These are phyloP conservation scores for Rhamphomyia laevipes DNA, from an alignment of 2,888 invertebrate genomes.

Conservation along the genomic window DNA sequence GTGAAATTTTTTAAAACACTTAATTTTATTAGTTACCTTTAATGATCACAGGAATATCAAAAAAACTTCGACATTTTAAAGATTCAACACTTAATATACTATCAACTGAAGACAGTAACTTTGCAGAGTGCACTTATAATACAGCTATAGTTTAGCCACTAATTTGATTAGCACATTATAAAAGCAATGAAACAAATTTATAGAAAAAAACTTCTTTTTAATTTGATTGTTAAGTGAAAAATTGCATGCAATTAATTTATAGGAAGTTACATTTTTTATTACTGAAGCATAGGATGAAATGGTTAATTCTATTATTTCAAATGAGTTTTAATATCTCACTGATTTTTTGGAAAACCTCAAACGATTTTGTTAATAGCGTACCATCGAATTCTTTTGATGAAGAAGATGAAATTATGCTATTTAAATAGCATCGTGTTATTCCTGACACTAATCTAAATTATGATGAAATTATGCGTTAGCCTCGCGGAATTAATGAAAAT, in stretches of 20 bases:
- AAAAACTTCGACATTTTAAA: neutral
- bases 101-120: neutral
- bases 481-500: neutral
- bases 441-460: neutral
- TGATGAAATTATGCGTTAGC: neutral
- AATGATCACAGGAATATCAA: neutral
- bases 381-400: neutral
- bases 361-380: neutral
- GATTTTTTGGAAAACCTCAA: neutral
- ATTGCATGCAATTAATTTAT: neutral
- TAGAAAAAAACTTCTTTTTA: neutral
- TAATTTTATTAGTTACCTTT: neutral
- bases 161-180: neutral
- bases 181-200: neutral
- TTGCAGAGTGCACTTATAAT: neutral
- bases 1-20: neutral
- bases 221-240: neutral
- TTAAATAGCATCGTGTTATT: too few relatives aligned
- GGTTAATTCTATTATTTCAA: neutral
- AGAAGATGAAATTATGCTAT: neutral
- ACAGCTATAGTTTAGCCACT: neutral
- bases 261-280: neutral
- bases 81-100: neutral
- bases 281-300: neutral
- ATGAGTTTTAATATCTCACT: neutral